Evolutionary conservation across 2,888 invertebrate genomes (phyloP), one percentile per base, ranked within the genome.

Genomic region (Leucophenga maculata): DNA sequence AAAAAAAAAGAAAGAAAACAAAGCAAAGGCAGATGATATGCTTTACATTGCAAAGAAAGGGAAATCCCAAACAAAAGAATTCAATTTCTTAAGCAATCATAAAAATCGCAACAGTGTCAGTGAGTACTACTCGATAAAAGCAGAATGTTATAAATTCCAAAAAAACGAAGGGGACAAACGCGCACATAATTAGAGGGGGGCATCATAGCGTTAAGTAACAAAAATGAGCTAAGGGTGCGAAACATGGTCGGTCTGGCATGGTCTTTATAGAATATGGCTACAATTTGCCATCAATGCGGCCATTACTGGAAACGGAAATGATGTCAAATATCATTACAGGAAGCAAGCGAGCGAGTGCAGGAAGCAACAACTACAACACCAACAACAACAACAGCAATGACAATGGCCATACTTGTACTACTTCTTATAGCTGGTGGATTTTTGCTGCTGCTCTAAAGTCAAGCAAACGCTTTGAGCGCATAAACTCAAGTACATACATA

Each of bases 241-340:
- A 6, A 52, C 52, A 20, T 18, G 6, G 20, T n/a, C 52, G 11
- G 39, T 39, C 39, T 39, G 39, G 39, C 11, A 39, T 18, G 13
- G 18, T 39, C 16, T 52, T 16, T 52, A 20, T 20, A 22, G 62
- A 18, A 64, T 18, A 48, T 69, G 67, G 73, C 72, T 71, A 73
- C 70, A 69, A 70, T 74, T 68, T 70, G 70, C 69, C 71, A 74
- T 74, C 73, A 75, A 72, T 75, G 76, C 69, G 72, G 74, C 72
- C 71, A 73, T 75, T 74, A 75, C 64, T 59, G 64, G 62, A 65
- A 75, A 71, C 72, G 74, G 73, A 74, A 76, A 77, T 71, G 74
- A 70, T 76, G 75, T 77, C 74, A 76, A 77, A 75, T 71, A 74
- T 74, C 72, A 71, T 76, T 73, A 73, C 65, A 70, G 68, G 65